Evolutionary conservation across 2,797 vertebrate species (phyloP).

Genomic region (Varecia variegata): DNA sequence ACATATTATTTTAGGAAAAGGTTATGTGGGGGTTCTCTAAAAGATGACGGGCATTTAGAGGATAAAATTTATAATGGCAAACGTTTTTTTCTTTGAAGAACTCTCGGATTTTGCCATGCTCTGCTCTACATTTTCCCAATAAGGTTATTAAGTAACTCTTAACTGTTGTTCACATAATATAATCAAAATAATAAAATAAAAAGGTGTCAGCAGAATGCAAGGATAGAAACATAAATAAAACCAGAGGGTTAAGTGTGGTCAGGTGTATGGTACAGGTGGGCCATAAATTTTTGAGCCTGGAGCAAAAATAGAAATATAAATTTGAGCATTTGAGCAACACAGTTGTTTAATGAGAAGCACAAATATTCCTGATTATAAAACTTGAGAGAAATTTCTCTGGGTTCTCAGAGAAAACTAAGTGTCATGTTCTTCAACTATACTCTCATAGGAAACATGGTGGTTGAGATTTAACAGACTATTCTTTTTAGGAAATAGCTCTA

Average conservation of each 20-base stretch:
- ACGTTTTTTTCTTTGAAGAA: neutral
- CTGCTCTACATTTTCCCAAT: neutral
- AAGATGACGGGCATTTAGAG: neutral
- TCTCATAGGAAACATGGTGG: neutral
- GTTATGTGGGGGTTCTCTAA: neutral
- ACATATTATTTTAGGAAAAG: neutral
- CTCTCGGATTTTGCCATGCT: neutral
- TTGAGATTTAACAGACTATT: neutral
- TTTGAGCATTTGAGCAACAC: neutral
- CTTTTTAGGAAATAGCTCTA: neutral
- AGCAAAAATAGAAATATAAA: neutral
- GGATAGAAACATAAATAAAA: neutral
- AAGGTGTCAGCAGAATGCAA: neutral
- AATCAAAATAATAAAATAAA: neutral
- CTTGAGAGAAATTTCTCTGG: neutral
- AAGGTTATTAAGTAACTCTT: neutral
- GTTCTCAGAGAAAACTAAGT: neutral
- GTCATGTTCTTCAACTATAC: neutral
- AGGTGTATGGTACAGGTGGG: neutral
- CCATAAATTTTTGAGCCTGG: neutral
- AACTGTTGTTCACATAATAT: neutral
- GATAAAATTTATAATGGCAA: neutral
- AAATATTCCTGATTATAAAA: constrained; percentile 9
- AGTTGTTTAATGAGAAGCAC: neutral
- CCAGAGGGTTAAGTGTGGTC: neutral